Percentiles rank a stretch among this genome's conserved stretches.
phyloP scores from a whole-genome alignment of 2,113 vertebrate species.

The Ceratotherium simum region DNA sequence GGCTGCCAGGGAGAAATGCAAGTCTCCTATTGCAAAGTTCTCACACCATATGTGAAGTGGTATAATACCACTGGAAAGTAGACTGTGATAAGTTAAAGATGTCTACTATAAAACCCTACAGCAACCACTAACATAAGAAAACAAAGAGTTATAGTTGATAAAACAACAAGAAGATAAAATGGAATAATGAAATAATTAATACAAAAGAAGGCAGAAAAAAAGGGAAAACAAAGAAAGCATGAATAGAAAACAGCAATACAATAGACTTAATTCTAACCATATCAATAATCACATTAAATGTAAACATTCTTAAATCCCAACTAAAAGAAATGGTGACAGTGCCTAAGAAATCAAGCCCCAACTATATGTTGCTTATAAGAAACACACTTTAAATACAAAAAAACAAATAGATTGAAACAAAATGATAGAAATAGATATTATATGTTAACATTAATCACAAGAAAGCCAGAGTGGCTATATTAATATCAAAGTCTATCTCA shows the following conservation, averaged over 20 bases:
- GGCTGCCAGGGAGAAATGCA: background rate
- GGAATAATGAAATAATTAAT: background rate
- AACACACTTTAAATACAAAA: background rate
- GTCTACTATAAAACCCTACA: background rate
- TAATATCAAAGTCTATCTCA: background rate
- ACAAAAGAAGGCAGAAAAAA: background rate
- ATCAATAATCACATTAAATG: background rate
- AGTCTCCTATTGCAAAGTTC: background rate
- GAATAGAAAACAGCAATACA: background rate
- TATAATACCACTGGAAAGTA: background rate
- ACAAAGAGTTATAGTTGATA: background rate
- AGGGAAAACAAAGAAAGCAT: background rate
- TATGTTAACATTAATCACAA: background rate
- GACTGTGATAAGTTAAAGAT: background rate
- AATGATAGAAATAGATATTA: background rate
- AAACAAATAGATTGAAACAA: background rate
- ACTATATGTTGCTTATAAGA: background rate
- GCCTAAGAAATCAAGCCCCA: background rate
- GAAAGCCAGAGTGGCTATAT: background rate
- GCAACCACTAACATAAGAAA: background rate
- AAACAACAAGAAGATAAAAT: background rate
- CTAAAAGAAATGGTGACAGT: background rate
- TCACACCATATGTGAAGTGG: background rate
- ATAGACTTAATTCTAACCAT: background rate
- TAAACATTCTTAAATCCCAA: background rate